These are phyloP conservation scores for Papilio aristodemus DNA, from an alignment of 1,140 invertebrate genomes.

Conservation along the genomic window DNA sequence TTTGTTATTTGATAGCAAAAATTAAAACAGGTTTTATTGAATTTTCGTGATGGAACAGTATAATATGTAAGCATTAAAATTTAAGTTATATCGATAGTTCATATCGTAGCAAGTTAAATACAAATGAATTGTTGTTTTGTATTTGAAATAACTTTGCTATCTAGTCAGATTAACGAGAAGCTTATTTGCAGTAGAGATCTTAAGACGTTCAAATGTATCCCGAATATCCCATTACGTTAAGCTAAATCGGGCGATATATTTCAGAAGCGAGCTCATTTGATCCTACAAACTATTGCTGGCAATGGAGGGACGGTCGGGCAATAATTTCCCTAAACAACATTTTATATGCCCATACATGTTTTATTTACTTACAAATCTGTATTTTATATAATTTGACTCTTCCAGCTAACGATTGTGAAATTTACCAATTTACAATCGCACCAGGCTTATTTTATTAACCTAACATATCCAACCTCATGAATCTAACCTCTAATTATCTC, in stretches of 20 bases:
- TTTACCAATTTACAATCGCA: no score
- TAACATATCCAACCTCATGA: no score
- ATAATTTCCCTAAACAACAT: constrained; percentile 24
- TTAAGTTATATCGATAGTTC: no score
- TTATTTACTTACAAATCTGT: no score
- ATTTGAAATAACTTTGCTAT: constrained; percentile 10
- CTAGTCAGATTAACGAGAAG: constrained; percentile 24
- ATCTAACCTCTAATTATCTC: no score
- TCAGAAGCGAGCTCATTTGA: constrained; percentile 33
- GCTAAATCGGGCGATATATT: constrained; percentile 34
- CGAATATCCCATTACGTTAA: constrained; percentile 34
- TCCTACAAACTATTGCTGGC: constrained; percentile 32
- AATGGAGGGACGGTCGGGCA: constrained; percentile 23
- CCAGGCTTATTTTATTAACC: no score
- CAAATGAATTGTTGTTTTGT: neutral
- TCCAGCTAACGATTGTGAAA: no score
- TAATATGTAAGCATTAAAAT: no score
- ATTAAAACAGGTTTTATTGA: no score
- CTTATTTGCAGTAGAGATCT: constrained; percentile 32
- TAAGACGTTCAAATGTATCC: constrained; percentile 34
- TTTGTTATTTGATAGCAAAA: neutral
- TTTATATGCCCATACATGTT: constrained; percentile 14
- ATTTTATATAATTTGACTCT: no score
- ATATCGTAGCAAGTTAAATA: neutral
- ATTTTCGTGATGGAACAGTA: no score